phyloP scores from a whole-genome alignment of 2,888 invertebrate species.

The Phengaris arion region DNA sequence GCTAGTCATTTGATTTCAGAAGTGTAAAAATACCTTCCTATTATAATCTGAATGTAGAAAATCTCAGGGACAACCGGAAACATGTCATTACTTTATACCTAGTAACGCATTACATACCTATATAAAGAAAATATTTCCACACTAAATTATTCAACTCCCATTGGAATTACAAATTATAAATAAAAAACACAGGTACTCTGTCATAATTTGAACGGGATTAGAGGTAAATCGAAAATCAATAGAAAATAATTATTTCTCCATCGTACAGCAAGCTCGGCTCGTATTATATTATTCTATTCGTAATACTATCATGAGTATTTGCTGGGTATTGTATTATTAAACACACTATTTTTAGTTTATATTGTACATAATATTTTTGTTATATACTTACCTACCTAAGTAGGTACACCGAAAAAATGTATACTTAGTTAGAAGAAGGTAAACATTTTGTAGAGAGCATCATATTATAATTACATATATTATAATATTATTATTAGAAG shows the following conservation, averaged over 20 bases:
- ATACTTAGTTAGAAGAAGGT: too few relatives aligned
- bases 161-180: conserved; percentile 16
- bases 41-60: too few relatives aligned
- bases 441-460: too few relatives aligned
- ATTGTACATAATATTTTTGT: not conserved
- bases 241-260: conserved; percentile 23
- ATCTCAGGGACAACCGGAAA: too few relatives aligned
- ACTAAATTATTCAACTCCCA: conserved; percentile 4
- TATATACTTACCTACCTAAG: too few relatives aligned
- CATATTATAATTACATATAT: too few relatives aligned
- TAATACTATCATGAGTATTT: not conserved
- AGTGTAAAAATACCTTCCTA: too few relatives aligned
- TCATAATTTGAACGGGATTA: conserved; percentile 24
- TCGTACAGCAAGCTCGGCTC: not conserved
- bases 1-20: too few relatives aligned
- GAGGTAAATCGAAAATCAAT: conserved; percentile 27
- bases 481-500: too few relatives aligned
- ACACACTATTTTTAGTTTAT: not conserved
- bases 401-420: too few relatives aligned
- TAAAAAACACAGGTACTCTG: conserved; percentile 10
- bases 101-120: too few relatives aligned
- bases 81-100: too few relatives aligned
- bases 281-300: not conserved
- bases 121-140: not conserved
- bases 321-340: not conserved